Percentiles rank a stretch among this genome's conserved stretches.
phyloP scores from a whole-genome alignment of 2,888 invertebrate genomes.

The Orchesellides sinensis region DNA sequence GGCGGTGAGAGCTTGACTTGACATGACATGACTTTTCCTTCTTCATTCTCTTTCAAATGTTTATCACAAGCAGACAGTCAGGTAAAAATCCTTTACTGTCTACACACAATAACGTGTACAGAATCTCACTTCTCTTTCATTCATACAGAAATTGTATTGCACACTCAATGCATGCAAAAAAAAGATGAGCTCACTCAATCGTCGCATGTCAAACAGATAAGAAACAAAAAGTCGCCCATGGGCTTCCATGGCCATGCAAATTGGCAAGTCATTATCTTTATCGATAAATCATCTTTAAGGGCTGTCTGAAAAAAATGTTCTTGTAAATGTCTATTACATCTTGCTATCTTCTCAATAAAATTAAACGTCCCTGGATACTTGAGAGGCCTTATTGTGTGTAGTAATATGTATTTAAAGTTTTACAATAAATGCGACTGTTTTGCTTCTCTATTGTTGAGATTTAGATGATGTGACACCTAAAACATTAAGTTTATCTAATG shows the following conservation, averaged over 20 bases:
- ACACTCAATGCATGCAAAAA: conserved; percentile 8
- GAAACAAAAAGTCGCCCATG: conserved; percentile 56
- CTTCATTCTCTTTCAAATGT: conserved; percentile 54
- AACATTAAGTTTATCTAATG: too few species aligned
- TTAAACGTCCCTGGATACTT: background rate
- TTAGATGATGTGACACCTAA: too few species aligned
- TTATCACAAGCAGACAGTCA: conserved; percentile 51
- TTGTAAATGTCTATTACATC: background rate
- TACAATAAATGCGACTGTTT: too few species aligned
- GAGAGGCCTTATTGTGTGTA: too few species aligned
- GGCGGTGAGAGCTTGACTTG: conserved; percentile 66
- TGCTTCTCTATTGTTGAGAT: too few species aligned
- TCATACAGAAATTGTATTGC: background rate
- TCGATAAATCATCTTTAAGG: conserved; percentile 67
- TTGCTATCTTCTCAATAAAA: background rate
- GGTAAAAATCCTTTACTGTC: conserved; percentile 25
- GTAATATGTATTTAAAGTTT: too few species aligned
- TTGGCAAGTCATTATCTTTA: conserved; percentile 67
- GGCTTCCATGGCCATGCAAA: conserved; percentile 63
- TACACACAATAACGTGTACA: conserved; percentile 1
- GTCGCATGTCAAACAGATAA: conserved; percentile 46
- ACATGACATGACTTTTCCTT: conserved; percentile 67
- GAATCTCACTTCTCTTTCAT: background rate
- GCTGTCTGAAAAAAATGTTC: conserved; percentile 56
- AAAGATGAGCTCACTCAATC: conserved; percentile 53